Evolutionary conservation across 2,888 invertebrate genomes (phyloP).

Genomic region (Eurois occulta): DNA sequence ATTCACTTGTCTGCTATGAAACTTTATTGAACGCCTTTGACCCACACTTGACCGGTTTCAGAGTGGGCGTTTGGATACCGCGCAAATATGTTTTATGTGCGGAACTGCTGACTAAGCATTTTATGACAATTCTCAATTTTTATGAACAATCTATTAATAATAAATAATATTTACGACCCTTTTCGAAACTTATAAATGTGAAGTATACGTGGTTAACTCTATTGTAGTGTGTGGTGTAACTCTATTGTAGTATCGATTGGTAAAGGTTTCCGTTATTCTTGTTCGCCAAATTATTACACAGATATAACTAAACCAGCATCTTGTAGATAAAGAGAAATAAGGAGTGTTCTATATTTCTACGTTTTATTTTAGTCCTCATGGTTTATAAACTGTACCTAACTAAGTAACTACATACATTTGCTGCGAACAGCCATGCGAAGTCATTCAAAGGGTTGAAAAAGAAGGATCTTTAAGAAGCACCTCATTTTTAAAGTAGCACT

Average conservation of each 20-base stretch:
- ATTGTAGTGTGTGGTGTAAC: too few species aligned
- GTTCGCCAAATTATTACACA: background rate
- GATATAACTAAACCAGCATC: background rate
- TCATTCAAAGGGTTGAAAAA: background rate
- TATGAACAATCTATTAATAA: background rate
- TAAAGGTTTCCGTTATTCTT: background rate
- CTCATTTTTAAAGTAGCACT: background rate
- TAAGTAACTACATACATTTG: too few species aligned
- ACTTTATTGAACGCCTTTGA: slow-evolving; percentile 34
- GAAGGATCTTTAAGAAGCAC: background rate
- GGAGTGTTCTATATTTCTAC: background rate
- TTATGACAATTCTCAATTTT: slow-evolving; percentile 31
- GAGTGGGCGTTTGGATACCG: slow-evolving; percentile 20
- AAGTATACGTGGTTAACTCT: background rate
- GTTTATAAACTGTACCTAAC: background rate
- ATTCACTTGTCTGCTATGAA: slow-evolving; percentile 34
- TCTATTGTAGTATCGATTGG: background rate
- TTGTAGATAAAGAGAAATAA: background rate
- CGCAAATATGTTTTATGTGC: slow-evolving; percentile 28
- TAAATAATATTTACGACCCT: slow-evolving; percentile 1
- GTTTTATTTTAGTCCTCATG: slow-evolving; percentile 2
- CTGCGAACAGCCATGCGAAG: background rate
- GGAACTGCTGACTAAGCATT: slow-evolving; percentile 21
- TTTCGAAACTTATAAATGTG: background rate
- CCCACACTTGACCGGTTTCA: slow-evolving; percentile 53